Percentiles rank a stretch among this genome's conserved stretches.
These are phyloP conservation scores for Trilocha varians DNA, from an alignment of 2,888 invertebrate species.

Conservation along the genomic window DNA sequence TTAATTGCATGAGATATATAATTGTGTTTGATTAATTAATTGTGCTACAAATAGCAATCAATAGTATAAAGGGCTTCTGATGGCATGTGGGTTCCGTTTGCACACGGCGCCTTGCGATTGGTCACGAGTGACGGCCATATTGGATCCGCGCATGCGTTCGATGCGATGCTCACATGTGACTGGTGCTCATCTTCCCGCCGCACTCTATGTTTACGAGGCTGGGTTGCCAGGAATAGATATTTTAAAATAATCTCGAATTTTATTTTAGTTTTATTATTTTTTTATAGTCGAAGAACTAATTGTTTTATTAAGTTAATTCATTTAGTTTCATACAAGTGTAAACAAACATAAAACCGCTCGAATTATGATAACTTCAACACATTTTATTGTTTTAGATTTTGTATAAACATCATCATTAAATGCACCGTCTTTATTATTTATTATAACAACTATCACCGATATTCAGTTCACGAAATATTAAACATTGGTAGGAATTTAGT, in stretches of 20 bases:
- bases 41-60: constrained; percentile 50
- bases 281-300: too few relatives aligned
- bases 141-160: constrained; percentile 62
- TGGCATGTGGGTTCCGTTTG: constrained; percentile 41
- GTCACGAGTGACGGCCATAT: constrained; percentile 57
- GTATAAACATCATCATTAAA: too few relatives aligned
- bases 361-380: too few relatives aligned
- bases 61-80: constrained; percentile 47
- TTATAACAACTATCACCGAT: not conserved
- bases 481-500: not conserved
- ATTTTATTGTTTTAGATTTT: too few relatives aligned
- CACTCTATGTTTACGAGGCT: constrained; percentile 12
- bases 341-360: too few relatives aligned
- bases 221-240: not conserved
- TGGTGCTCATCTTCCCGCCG: constrained; percentile 26
- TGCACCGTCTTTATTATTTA: not conserved
- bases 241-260: not conserved
- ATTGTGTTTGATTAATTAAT: constrained; percentile 32
- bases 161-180: constrained; percentile 45
- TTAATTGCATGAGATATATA: constrained; percentile 7
- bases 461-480: not conserved
- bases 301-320: too few relatives aligned
- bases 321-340: too few relatives aligned
- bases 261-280: too few relatives aligned
- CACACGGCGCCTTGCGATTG: constrained; percentile 41